Percentiles rank a stretch among this genome's conserved stretches.
Evolutionary conservation across 2,797 vertebrate species (phyloP).

Genomic region (Periparus ater): DNA sequence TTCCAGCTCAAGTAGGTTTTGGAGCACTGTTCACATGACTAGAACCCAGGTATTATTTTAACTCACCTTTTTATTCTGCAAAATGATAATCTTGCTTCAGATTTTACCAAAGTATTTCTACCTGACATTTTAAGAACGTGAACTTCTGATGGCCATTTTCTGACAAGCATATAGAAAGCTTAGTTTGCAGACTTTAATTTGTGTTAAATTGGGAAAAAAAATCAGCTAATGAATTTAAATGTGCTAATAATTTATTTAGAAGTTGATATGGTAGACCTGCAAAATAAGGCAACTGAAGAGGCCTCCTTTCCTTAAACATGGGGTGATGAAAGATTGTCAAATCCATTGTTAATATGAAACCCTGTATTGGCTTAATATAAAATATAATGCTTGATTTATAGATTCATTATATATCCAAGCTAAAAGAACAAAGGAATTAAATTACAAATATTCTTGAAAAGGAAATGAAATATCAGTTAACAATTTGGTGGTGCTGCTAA

Average conservation of each 20-base stretch:
- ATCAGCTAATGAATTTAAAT: neutral
- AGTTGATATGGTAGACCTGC: neutral
- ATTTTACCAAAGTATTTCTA: neutral
- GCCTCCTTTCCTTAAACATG: neutral
- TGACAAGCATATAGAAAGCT: neutral
- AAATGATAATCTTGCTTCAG: neutral
- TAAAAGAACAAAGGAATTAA: neutral
- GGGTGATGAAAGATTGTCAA: neutral
- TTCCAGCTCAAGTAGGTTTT: neutral
- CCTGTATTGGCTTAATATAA: neutral
- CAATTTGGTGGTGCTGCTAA: neutral
- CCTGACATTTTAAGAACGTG: neutral
- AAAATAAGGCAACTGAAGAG: neutral
- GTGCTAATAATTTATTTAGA: neutral
- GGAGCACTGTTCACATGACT: neutral
- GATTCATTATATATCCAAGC: neutral
- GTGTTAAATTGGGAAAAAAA: neutral
- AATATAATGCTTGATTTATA: neutral
- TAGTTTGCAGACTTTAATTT: neutral
- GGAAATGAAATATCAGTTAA: neutral
- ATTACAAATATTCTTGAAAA: neutral
- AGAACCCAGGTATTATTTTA: neutral
- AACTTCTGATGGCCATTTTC: neutral
- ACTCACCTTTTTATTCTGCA: neutral
- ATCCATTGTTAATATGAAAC: neutral